Conservation (phyloP, 2,797 vertebrate genomes). For the Eutrigla gurnardus region DNA sequence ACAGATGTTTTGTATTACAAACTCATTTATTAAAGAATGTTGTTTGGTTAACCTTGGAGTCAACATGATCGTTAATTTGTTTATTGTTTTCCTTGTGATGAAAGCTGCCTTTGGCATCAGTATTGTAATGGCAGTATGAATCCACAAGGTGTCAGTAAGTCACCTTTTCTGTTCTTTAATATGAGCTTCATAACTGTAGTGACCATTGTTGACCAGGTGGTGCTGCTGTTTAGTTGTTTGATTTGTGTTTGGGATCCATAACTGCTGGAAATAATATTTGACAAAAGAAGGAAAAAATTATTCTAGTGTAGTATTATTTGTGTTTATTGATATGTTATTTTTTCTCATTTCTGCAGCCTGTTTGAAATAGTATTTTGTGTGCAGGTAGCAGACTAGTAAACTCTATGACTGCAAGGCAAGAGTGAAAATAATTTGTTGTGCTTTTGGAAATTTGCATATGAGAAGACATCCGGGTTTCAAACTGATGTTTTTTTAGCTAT, state of each 20-base stretch:
- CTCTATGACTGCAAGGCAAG: neutral
- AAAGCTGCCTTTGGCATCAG: neutral
- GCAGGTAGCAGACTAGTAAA: too few species aligned
- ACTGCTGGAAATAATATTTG: constrained; percentile 61
- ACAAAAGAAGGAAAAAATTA: constrained; percentile 32
- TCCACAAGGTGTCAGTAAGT: constrained; percentile 61
- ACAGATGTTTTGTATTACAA: constrained; percentile 87
- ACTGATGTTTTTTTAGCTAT: neutral
- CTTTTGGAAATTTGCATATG: neutral
- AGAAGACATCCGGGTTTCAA: neutral
- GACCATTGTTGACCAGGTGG: constrained; percentile 35
- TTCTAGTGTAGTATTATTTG: neutral
- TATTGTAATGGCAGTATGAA: constrained; percentile 20
- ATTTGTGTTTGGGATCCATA: neutral
- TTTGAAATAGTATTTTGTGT: too few species aligned
- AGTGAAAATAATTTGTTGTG: constrained; percentile 20
- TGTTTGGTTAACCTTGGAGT: constrained; percentile 69
- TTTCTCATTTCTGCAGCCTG: constrained; percentile 41
- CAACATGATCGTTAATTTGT: neutral
- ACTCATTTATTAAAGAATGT: constrained; percentile 85
- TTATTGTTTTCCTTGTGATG: neutral
- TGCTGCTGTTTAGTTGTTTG: constrained; percentile 37
- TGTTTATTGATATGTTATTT: constrained; percentile 11
- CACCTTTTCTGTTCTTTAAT: neutral
- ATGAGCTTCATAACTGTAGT: neutral